Percentiles rank a stretch among this genome's conserved stretches.
These are phyloP conservation scores for Norana najaformis DNA, from an alignment of 2,888 invertebrate genomes.

Conservation along the genomic window DNA sequence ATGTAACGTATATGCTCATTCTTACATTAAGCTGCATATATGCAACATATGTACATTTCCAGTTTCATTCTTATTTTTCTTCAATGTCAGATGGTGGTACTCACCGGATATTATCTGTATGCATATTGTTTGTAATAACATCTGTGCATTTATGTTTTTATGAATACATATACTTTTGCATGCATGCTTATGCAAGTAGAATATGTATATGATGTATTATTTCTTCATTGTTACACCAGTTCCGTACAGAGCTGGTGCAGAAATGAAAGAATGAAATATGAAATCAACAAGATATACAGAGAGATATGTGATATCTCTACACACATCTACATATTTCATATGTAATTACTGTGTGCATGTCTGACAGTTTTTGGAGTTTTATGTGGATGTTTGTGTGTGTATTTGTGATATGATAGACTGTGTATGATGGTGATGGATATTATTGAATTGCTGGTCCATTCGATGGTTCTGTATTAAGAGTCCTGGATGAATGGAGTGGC, in stretches of 20 bases:
- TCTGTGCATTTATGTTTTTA: not conserved
- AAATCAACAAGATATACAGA: not conserved
- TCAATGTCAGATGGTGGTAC: too few relatives aligned
- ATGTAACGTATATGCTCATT: not conserved
- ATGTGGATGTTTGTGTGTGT: constrained; percentile 4
- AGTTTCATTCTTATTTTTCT: too few relatives aligned
- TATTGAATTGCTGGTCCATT: constrained; percentile 13
- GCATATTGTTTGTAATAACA: not conserved
- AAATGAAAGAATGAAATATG: constrained; percentile 13
- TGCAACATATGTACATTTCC: not conserved
- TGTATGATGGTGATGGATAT: not conserved
- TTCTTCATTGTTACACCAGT: not conserved
- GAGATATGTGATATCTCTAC: not conserved
- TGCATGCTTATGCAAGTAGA: not conserved
- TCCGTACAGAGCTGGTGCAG: not conserved
- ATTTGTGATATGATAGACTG: constrained; percentile 1
- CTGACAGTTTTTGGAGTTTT: not conserved
- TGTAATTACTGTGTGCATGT: not conserved
- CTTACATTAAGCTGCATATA: not conserved
- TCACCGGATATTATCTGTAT: not conserved
- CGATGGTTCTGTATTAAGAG: not conserved
- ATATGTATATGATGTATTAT: not conserved
- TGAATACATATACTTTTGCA: not conserved
- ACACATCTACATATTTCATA: not conserved
- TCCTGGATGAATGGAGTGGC: not conserved